phyloP scores from a whole-genome alignment of 2,797 vertebrate species.

The Spea hammondii region DNA sequence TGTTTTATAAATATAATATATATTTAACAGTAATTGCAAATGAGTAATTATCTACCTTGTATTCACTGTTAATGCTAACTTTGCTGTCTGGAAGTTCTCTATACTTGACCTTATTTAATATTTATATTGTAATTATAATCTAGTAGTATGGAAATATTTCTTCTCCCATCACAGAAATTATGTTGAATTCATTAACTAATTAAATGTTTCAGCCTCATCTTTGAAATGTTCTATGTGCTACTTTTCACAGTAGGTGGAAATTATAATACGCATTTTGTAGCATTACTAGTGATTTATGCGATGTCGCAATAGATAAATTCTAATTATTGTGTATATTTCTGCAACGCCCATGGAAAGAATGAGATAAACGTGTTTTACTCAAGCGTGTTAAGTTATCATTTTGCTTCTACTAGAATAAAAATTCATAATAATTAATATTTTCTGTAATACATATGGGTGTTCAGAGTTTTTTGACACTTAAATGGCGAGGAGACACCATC shows the following conservation, averaged over 20 bases:
- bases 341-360: too few relatives aligned
- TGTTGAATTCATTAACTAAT: constrained; percentile 40
- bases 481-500: too few relatives aligned
- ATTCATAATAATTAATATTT: too few relatives aligned
- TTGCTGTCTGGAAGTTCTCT: constrained; percentile 2
- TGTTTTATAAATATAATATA: too few relatives aligned
- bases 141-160: constrained; percentile 30
- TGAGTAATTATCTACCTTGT: constrained; percentile 15
- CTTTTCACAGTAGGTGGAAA: constrained; percentile 36
- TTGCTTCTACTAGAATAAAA: too few relatives aligned
- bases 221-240: background rate
- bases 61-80: constrained; percentile 16
- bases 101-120: constrained; percentile 40
- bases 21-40: too few relatives aligned
- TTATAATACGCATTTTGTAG: constrained; percentile 21
- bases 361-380: too few relatives aligned
- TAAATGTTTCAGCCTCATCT: constrained; percentile 33
- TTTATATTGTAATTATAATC: constrained; percentile 39
- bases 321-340: constrained; percentile 6
- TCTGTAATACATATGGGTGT: too few relatives aligned
- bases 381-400: too few relatives aligned
- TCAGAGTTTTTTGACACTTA: too few relatives aligned
- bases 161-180: constrained; percentile 37
- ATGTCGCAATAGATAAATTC: background rate
- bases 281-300: constrained; percentile 5